Evolutionary conservation across 2,888 invertebrate genomes (phyloP), one percentile per base, ranked within the genome.

Genomic region (Tinea pellionella): DNA sequence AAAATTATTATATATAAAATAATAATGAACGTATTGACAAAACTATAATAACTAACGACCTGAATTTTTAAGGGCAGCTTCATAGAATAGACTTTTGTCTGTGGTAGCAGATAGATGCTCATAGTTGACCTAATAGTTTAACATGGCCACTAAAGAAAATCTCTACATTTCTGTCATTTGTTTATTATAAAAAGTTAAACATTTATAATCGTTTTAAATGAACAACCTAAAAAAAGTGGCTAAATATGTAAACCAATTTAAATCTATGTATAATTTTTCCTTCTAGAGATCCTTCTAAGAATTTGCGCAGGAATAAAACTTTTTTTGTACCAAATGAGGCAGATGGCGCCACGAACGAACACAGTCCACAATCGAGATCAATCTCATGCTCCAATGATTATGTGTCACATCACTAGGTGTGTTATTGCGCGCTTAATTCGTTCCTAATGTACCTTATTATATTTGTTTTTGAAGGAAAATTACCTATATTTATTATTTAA

Each of bases 331-430:
- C 4, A 47, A 16, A 47, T 16, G 13, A 9, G 16, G 47, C 16
- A 2, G 4, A 47, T 47, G 47, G 47, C 47, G 47, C 47, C 47
- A 47, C 47, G 47, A 9, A n/a, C 47, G 47, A 47, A 47, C 47
- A 47, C 47, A 47, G 13, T 47, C 47, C 15, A 47, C 47, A 47
- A 47, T 47, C 15, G 47, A 47, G 47, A 47, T 47, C 15, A 47
- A 47, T 47, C 47, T 16, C n/a, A 47, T 47, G 47, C 47, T 15
- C 15, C 12, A 47, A 47, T 47, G 47, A 47, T 24, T 24, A 6
- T 16, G 47, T 16, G 47, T 47, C 15, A 47, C 47, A 47, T 47
- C 47, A 47, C 47, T 47, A 47, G 15, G 12, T 15, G 9, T 9
- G 47, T 6, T 47, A 47, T 47, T 15, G 47, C n/a, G 47, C 6